Evolutionary conservation across 2,797 vertebrate species (phyloP).

Genomic region (Eulemur mongoz): DNA sequence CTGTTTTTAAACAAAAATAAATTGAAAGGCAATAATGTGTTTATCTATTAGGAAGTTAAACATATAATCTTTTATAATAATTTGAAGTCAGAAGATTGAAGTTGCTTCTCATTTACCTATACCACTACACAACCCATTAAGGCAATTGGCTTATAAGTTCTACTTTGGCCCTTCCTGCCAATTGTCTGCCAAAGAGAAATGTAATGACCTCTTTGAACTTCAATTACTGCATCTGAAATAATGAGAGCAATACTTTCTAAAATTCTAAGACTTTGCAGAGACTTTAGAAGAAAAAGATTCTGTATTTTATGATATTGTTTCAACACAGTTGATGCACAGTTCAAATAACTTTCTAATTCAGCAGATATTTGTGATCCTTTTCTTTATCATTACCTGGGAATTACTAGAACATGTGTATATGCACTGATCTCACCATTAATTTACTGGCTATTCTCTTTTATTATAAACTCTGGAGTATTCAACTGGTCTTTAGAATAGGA

Average conservation of each 20-base stretch:
- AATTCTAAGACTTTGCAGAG: slow-evolving; percentile 32
- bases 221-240: background rate
- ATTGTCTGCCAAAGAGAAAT: background rate
- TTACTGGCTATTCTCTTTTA: background rate
- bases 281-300: background rate
- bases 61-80: background rate
- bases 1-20: slow-evolving; percentile 54
- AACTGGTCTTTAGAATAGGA: background rate
- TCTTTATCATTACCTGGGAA: background rate
- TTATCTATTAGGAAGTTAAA: slow-evolving; percentile 22
- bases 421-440: background rate
- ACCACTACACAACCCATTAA: background rate
- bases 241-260: background rate
- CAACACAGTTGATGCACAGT: background rate
- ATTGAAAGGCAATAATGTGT: slow-evolving; percentile 44
- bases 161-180: background rate
- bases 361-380: background rate
- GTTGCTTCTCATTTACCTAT: background rate
- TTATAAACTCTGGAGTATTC: background rate
- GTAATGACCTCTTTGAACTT: background rate
- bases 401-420: background rate
- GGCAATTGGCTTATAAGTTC: background rate
- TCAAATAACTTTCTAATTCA: slow-evolving; percentile 14
- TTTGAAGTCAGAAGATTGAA: slow-evolving; percentile 31
- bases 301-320: background rate